A percentile compares a stretch with the other conserved stretches of the same genome.
Conservation (phyloP, 2,797 vertebrate species). For the Falco naumanni region DNA sequence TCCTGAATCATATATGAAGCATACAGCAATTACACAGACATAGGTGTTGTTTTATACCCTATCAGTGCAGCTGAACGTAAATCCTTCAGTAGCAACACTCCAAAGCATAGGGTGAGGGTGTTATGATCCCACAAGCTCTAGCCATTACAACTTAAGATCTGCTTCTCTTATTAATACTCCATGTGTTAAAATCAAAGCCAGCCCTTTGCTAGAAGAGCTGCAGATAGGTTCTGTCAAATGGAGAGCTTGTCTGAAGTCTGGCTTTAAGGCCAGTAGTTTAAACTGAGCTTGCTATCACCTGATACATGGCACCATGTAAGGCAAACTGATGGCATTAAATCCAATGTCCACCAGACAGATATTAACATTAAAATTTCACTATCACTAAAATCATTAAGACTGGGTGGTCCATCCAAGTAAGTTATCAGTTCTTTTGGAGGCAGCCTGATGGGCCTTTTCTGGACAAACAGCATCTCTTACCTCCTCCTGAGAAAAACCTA, state of each 20-base stretch:
- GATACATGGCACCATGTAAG: neutral
- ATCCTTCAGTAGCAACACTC: neutral
- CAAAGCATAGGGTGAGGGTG: fast-evolving
- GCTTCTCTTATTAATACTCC: neutral
- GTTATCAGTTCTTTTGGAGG: neutral
- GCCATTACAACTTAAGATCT: neutral
- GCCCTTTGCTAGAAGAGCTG: neutral
- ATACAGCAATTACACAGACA: neutral
- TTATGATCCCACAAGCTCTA: neutral
- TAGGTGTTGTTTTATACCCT: neutral
- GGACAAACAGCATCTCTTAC: neutral
- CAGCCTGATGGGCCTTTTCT: neutral
- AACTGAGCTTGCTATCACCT: neutral
- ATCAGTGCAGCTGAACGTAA: neutral
- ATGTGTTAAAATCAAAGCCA: neutral
- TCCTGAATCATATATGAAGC: neutral
- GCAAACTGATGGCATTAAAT: neutral
- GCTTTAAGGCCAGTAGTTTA: neutral
- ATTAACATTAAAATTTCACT: neutral
- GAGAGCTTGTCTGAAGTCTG: neutral
- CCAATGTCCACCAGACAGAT: neutral
- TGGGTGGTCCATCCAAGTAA: neutral
- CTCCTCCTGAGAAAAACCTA: neutral
- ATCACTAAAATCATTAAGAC: neutral
- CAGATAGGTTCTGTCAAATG: neutral